These are phyloP conservation scores for Hypolimnas misippus DNA, from an alignment of 2,888 invertebrate genomes.

Conservation along the genomic window DNA sequence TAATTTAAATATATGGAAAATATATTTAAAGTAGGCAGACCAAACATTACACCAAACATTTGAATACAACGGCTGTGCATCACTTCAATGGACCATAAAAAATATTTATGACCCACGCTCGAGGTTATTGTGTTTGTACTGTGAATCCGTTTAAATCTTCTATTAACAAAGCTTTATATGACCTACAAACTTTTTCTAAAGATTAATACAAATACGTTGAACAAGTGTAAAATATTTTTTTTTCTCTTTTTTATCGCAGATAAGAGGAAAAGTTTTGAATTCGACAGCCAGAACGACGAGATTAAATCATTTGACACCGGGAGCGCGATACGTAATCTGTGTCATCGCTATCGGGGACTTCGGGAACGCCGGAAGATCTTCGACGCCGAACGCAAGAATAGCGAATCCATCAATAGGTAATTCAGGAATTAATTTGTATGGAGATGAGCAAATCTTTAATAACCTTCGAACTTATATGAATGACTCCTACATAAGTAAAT, in stretches of 20 bases:
- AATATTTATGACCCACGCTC: constrained; percentile 80
- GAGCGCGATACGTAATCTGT: constrained; percentile 93
- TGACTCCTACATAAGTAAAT: constrained; percentile 90
- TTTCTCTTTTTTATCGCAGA: constrained; percentile 78
- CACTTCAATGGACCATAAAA: constrained; percentile 83
- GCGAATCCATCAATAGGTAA: constrained; percentile 67
- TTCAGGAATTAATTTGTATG: constrained; percentile 72
- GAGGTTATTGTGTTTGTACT: constrained; percentile 68
- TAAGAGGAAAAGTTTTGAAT: constrained; percentile 90
- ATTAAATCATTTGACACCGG: constrained; percentile 89
- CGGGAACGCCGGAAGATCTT: constrained; percentile 73
- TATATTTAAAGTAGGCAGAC: constrained; percentile 47
- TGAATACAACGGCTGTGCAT: constrained; percentile 82
- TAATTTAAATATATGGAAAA: constrained; percentile 30
- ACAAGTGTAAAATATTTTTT: constrained; percentile 24
- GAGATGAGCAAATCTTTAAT: constrained; percentile 84
- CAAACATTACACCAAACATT: constrained; percentile 78
- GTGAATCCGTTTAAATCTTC: constrained; percentile 75
- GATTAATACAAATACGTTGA: constrained; percentile 42
- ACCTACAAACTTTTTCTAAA: constrained; percentile 55
- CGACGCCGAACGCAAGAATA: constrained; percentile 80
- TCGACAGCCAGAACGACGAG: constrained; percentile 89
- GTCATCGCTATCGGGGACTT: constrained; percentile 92
- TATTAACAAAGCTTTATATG: constrained; percentile 61
- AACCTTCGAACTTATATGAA: constrained; percentile 73